Percentiles rank a stretch among this genome's conserved stretches.
Conservation (phyloP, 2,888 invertebrate genomes). For the Tetranychus piercei region DNA sequence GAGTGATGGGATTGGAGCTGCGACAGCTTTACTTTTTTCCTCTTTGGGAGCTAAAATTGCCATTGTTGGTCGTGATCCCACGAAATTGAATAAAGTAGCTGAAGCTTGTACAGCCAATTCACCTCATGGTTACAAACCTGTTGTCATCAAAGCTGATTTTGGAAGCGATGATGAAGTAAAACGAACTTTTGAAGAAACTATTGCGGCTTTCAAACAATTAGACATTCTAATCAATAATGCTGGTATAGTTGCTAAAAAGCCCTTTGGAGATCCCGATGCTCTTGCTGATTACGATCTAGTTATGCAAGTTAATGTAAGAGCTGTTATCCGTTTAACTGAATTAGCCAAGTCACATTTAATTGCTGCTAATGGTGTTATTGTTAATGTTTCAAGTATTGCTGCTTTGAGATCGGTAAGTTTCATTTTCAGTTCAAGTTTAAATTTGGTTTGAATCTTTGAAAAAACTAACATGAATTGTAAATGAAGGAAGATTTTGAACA, state of each 20-base stretch:
- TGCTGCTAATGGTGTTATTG: constrained; percentile 12
- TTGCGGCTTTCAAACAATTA: constrained; percentile 11
- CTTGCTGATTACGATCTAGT: constrained; percentile 11
- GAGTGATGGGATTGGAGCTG: constrained; percentile 1
- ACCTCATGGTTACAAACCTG: background rate
- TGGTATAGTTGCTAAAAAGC: background rate
- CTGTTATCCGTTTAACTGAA: constrained; percentile 12
- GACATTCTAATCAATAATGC: constrained; percentile 18
- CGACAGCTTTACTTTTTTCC: constrained; percentile 2
- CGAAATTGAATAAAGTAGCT: background rate
- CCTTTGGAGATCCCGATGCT: background rate
- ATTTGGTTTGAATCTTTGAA: background rate
- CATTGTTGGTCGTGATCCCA: background rate
- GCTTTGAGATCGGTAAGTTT: background rate
- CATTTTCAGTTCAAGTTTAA: background rate
- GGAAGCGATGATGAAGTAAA: background rate
- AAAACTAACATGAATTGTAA: too few relatives aligned
- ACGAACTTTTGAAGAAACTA: constrained; percentile 1
- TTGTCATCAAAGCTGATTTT: background rate
- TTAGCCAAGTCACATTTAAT: constrained; percentile 12
- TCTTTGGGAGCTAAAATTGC: background rate
- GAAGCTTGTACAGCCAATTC: background rate
- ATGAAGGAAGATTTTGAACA: too few relatives aligned
- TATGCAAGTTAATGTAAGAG: constrained; percentile 12
- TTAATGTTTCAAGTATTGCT: background rate